Evolutionary conservation across 2,888 invertebrate genomes (phyloP), one percentile per base, ranked within the genome.

Genomic region (Petrolisthes cinctipes): DNA sequence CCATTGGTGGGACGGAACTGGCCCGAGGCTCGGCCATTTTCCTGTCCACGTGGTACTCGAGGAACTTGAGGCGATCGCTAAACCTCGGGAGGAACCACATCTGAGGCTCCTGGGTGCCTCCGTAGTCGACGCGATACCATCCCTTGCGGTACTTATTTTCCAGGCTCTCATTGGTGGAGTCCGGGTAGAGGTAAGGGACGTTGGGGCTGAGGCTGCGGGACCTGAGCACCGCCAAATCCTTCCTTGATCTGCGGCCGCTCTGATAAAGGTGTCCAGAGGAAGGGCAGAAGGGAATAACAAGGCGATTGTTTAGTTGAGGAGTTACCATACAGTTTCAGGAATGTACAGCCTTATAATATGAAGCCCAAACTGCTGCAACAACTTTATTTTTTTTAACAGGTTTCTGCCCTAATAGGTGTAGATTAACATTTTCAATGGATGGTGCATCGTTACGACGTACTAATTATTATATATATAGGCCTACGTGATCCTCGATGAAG

Each of bases 161-260:
- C 20, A 71, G 14, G 11, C 4, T 20, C 71, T 71, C 17, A 20
- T 71, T 71, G 11, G 0, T 6, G 6, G 14, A n/a, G 71, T 71
- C 71, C 14, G 71, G 71, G 71, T 71, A 71, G 17, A 71, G 71
- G 71, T 71, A 71, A 20, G 71, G 71, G 17, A 71, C 71, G n/a
- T 6, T 6, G 6, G 71, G 71, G 20, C 71, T 71, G n/a, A 71
- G 71, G n/a, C 71, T 71, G 71, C 71, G 71, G 20, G 17, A 11
- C n/a, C 71, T 11, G 1, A 71, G 11, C 71, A 71, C 71, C 17
- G 61, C 11, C 17, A 66, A 17, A 17, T 66, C 17, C 66, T 66
- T 66, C 66, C 66, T 66, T 11, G 17, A 66, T 17, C 1, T 17
- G 14, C 17, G 37, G 37, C 37, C 37, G 37, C 37, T 37, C 37